Conservation (phyloP, 1,140 invertebrate genomes). For the Lutraria rhynchaena region DNA sequence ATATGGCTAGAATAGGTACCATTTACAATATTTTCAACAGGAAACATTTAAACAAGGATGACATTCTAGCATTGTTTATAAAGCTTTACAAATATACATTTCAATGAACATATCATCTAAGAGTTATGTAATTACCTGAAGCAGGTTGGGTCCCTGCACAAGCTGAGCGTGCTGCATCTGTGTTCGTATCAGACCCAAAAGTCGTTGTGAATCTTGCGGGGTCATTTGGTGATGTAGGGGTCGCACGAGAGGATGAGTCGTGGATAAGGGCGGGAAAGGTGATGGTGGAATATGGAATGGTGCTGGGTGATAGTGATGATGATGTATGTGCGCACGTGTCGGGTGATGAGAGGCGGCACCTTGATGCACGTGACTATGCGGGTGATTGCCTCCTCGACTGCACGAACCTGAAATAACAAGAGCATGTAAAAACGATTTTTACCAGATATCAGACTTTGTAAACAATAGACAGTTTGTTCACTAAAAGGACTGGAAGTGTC, state of each 20-base stretch:
- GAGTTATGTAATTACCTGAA: conserved; percentile 46
- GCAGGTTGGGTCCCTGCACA: conserved; percentile 51
- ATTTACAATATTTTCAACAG: too few species aligned
- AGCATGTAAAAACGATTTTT: too few species aligned
- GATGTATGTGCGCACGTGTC: conserved; percentile 82
- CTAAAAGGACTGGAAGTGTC: too few species aligned
- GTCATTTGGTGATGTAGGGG: conserved; percentile 84
- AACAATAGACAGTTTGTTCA: too few species aligned
- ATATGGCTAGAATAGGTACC: too few species aligned
- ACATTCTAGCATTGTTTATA: too few species aligned
- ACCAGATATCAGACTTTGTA: too few species aligned
- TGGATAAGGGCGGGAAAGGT: conserved; percentile 45
- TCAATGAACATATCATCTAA: too few species aligned
- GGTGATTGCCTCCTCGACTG: conserved; percentile 12
- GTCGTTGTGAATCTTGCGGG: conserved; percentile 78
- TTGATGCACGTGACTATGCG: conserved; percentile 27
- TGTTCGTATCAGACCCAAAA: conserved; percentile 28
- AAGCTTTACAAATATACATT: too few species aligned
- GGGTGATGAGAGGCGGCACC: conserved; percentile 49
- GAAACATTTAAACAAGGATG: too few species aligned
- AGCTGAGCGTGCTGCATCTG: conserved; percentile 55
- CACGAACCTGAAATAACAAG: conserved; percentile 28
- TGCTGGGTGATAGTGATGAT: conserved; percentile 83
- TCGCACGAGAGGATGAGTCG: conserved; percentile 78
- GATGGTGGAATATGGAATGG: conserved; percentile 64